Evolutionary conservation across 2,888 invertebrate species (phyloP).

Genomic region (Brachylomia viminalis): DNA sequence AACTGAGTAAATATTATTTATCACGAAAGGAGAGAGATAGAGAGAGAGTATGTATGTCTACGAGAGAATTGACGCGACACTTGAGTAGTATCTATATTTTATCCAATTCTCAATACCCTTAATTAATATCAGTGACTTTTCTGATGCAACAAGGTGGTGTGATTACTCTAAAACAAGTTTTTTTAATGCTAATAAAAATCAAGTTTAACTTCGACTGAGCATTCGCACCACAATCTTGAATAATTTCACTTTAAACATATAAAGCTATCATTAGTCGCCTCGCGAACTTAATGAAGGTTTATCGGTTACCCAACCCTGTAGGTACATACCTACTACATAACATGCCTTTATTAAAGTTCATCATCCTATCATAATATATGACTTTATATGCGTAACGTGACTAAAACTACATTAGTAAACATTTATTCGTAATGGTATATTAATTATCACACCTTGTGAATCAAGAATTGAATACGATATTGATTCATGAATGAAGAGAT

Average conservation of each 20-base stretch:
- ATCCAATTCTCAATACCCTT: neutral
- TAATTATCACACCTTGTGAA: slow-evolving; percentile 4
- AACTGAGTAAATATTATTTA: too few species aligned
- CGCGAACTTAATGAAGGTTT: slow-evolving; percentile 6
- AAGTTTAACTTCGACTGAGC: neutral
- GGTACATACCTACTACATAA: neutral
- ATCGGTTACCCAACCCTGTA: slow-evolving; percentile 4
- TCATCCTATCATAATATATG: neutral
- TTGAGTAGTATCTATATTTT: neutral
- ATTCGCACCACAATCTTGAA: slow-evolving; percentile 4
- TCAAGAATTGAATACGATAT: slow-evolving; percentile 5
- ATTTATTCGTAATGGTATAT: slow-evolving; percentile 4
- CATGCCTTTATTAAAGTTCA: slow-evolving; percentile 19
- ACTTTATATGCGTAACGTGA: slow-evolving; percentile 1
- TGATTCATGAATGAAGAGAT: neutral
- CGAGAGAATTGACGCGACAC: neutral
- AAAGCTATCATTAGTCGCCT: slow-evolving; percentile 20
- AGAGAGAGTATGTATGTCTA: too few species aligned
- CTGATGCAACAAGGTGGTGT: neutral
- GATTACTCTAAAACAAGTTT: neutral
- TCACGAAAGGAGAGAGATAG: too few species aligned
- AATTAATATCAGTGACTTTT: neutral
- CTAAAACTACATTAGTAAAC: slow-evolving; percentile 5
- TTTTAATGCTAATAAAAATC: slow-evolving; percentile 17
- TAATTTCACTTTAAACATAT: neutral